Evolutionary conservation across 2,888 invertebrate genomes (phyloP).

Genomic region (Lasioglossum zephyrum): DNA sequence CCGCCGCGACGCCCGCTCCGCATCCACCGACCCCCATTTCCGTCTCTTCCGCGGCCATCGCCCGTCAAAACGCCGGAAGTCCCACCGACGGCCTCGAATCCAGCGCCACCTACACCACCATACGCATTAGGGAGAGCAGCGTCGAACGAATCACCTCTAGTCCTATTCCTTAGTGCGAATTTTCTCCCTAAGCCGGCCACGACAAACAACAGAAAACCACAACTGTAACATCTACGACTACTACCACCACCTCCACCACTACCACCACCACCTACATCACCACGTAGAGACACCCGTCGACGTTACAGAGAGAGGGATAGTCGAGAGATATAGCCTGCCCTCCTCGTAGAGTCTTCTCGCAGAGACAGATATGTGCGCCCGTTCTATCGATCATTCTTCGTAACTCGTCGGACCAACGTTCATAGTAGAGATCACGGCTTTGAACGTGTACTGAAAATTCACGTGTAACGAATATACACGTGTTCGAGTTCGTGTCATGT

Average conservation of each 20-base stretch:
- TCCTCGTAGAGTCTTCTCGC: not conserved
- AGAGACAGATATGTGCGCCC: not conserved
- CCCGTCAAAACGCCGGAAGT: conserved; percentile 57
- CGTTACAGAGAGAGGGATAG: conserved; percentile 59
- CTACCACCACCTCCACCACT: not conserved
- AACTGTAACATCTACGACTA: not conserved
- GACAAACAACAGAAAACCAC: not conserved
- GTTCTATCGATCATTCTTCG: not conserved
- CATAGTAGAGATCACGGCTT: no score
- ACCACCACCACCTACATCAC: not conserved
- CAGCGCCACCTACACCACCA: conserved; percentile 81
- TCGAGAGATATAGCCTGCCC: not conserved
- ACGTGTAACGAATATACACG: no score
- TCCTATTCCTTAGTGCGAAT: conserved; percentile 83
- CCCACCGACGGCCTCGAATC: conserved; percentile 71
- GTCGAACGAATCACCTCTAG: conserved; percentile 84
- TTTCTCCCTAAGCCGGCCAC: conserved; percentile 19
- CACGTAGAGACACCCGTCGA: conserved; percentile 56
- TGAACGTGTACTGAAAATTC: no score
- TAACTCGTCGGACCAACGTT: not conserved
- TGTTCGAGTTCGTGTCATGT: no score
- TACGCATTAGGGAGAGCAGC: conserved; percentile 83
- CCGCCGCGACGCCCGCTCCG: conserved; percentile 36
- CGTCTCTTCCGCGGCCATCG: conserved; percentile 66
- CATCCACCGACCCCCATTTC: conserved; percentile 66